A percentile compares a stretch with the other conserved stretches of the same genome.
Conservation (phyloP, 2,113 vertebrate species). For the Alces alces region DNA sequence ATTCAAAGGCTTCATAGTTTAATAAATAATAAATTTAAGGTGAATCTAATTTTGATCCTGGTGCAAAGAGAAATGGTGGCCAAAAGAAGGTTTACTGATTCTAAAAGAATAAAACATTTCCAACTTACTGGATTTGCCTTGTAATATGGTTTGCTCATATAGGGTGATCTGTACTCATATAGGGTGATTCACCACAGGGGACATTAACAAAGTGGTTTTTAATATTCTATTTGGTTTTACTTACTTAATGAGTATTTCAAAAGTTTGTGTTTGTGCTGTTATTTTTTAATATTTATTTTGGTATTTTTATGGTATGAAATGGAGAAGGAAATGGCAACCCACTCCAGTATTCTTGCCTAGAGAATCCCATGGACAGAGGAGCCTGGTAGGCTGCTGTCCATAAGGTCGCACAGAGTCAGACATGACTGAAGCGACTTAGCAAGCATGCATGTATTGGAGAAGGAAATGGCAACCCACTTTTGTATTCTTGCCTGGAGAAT, state of each 20-base stretch:
- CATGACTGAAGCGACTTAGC: rapidly evolving
- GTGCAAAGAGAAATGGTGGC: background rate
- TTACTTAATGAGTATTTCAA: background rate
- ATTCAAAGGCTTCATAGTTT: background rate
- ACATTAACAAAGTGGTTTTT: background rate
- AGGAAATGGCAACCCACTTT: background rate
- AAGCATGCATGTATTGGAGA: background rate
- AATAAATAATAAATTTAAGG: background rate
- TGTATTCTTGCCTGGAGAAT: background rate
- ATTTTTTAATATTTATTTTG: background rate
- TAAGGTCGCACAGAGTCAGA: rapidly evolving
- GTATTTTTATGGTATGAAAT: background rate
- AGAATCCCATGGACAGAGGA: background rate
- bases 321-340: background rate
- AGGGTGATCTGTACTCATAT: background rate
- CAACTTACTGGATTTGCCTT: background rate
- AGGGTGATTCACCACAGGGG: background rate
- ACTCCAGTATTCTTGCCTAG: background rate
- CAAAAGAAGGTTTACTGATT: background rate
- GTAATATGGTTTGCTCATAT: background rate
- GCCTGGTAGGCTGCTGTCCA: background rate
- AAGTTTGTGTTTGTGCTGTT: background rate
- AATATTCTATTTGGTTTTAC: background rate
- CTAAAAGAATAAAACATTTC: background rate
- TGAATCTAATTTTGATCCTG: background rate